Conservation (phyloP, 2,797 vertebrate genomes). For the Microhierax caerulescens region DNA sequence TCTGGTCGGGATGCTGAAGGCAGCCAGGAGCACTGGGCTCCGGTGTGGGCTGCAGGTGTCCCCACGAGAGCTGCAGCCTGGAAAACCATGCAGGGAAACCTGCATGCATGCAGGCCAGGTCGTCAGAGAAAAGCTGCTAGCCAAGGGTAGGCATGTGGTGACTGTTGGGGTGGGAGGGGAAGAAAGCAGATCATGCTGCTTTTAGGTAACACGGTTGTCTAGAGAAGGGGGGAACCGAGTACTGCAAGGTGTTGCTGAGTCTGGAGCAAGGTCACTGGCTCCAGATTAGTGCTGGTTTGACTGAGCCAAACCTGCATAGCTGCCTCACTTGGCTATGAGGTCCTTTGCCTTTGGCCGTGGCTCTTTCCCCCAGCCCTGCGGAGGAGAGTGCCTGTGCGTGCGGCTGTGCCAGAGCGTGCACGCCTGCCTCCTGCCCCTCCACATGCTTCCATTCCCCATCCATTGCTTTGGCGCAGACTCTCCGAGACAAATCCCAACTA, state of each 20-base stretch:
- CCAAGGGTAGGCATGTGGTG: background rate
- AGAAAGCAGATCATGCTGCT: background rate
- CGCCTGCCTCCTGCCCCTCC: background rate
- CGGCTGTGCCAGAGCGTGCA: fast-evolving
- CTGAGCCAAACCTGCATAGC: background rate
- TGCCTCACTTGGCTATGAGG: background rate
- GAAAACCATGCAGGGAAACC: background rate
- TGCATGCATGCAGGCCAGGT: fast-evolving
- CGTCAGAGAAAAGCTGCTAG: background rate
- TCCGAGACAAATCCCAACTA: background rate
- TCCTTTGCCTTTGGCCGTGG: background rate
- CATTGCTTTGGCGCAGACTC: background rate
- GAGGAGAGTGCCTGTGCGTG: background rate
- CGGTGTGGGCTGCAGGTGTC: background rate
- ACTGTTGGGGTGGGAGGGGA: background rate
- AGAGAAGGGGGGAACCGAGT: background rate
- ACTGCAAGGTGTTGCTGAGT: background rate
- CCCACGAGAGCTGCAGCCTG: background rate
- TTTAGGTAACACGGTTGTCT: background rate
- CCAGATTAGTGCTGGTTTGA: fast-evolving
- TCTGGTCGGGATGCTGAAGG: background rate
- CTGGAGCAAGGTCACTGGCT: background rate
- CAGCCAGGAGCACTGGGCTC: background rate
- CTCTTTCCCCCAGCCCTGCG: background rate
- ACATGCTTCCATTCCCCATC: background rate